These are phyloP conservation scores for Sarotherodon lohbergeri DNA, from an alignment of 2,113 vertebrate genomes.

Conservation along the genomic window DNA sequence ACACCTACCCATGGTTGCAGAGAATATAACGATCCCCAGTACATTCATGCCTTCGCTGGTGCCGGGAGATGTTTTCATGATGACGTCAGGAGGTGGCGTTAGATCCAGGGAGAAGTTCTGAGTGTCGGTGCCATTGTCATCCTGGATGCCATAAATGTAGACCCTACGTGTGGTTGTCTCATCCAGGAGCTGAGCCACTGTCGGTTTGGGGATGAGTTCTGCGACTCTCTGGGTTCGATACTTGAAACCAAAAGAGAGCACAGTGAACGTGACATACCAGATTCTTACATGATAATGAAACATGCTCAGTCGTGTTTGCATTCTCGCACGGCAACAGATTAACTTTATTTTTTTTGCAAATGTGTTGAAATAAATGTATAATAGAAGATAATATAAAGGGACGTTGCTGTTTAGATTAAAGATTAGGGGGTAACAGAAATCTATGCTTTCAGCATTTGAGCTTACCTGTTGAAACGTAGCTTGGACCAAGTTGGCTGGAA, in stretches of 20 bases:
- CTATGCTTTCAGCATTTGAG: not conserved
- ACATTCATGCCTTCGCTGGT: slow-evolving; percentile 97
- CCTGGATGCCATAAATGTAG: slow-evolving; percentile 88
- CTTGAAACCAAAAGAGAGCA: slow-evolving; percentile 62
- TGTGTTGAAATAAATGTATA: not conserved
- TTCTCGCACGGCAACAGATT: not conserved
- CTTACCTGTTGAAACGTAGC: slow-evolving; percentile 96
- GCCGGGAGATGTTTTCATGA: slow-evolving; percentile 88
- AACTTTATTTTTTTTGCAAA: not conserved
- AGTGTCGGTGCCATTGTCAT: slow-evolving; percentile 84
- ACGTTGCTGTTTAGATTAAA: not conserved
- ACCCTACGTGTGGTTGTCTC: slow-evolving; percentile 77
- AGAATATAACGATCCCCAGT: slow-evolving; percentile 97
- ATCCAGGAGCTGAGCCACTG: slow-evolving; percentile 58
- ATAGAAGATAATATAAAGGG: not conserved
- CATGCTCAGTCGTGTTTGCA: rapidly evolving
- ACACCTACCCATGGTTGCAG: slow-evolving; percentile 90
- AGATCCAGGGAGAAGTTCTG: slow-evolving; percentile 94
- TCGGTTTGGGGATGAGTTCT: slow-evolving; percentile 79
- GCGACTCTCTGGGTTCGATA: slow-evolving; percentile 89
- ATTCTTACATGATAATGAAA: not conserved
- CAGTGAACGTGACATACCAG: not conserved
- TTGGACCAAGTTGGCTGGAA: slow-evolving; percentile 95
- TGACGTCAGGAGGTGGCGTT: slow-evolving; percentile 87
- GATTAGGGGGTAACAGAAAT: not conserved